These are phyloP conservation scores for Phyllostomus discolor DNA, from an alignment of 2,113 vertebrate genomes.

Conservation along the genomic window DNA sequence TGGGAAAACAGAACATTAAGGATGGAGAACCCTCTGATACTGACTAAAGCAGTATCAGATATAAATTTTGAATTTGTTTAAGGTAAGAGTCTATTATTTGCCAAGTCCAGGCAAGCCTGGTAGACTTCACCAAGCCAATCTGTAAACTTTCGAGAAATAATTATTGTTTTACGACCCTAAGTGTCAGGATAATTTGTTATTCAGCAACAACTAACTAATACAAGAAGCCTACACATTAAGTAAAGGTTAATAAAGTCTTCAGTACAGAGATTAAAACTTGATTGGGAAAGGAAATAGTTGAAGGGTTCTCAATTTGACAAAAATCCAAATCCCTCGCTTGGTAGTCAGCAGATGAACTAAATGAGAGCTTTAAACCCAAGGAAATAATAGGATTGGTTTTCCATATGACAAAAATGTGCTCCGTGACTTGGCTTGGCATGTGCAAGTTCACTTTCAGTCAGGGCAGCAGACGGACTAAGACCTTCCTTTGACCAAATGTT, in stretches of 20 bases:
- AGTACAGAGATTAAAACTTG: constrained; percentile 7
- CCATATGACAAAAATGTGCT: not conserved
- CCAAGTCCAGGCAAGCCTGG: not conserved
- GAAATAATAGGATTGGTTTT: not conserved
- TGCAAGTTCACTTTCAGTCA: not conserved
- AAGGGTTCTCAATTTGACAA: not conserved
- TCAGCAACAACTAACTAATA: not conserved
- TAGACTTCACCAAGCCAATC: not conserved
- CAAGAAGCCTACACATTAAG: not conserved
- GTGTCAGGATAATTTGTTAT: not conserved
- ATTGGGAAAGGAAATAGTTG: not conserved
- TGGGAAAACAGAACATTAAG: not conserved
- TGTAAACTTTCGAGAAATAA: not conserved
- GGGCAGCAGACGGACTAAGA: not conserved
- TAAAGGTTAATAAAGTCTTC: not conserved
- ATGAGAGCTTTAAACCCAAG: not conserved
- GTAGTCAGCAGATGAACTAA: not conserved
- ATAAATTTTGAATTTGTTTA: not conserved
- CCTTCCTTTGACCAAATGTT: not conserved
- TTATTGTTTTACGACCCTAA: not conserved
- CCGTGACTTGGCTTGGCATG: not conserved
- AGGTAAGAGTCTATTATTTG: not conserved
- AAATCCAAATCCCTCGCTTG: not conserved
- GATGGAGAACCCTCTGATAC: not conserved
- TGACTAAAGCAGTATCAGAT: not conserved